These are phyloP conservation scores for Nasalis larvatus DNA, from an alignment of 2,113 vertebrate species.

Conservation along the genomic window DNA sequence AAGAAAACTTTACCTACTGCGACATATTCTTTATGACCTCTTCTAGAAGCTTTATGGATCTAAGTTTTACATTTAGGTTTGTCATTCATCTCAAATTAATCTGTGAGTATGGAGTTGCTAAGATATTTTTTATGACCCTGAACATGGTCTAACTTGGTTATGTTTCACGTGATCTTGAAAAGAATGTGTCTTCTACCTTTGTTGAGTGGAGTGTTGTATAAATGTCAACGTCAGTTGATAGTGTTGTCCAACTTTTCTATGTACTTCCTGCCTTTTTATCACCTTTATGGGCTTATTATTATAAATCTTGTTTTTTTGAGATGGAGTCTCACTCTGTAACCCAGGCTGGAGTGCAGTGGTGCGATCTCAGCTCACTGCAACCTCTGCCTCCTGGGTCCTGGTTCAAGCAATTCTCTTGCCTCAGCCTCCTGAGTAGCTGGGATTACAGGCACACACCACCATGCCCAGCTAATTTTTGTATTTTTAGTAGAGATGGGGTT, in stretches of 20 bases:
- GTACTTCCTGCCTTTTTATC: neutral
- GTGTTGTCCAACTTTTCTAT: neutral
- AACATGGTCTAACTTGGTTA: neutral
- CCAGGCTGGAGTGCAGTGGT: no score
- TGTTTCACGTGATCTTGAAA: neutral
- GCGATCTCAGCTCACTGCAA: no score
- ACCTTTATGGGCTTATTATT: neutral
- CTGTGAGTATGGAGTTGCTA: neutral
- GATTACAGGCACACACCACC: rapidly evolving
- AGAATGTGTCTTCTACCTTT: neutral
- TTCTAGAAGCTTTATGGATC: neutral
- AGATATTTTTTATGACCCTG: neutral
- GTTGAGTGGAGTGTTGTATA: neutral
- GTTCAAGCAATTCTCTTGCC: no score
- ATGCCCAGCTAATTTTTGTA: no score
- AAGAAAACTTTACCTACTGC: neutral
- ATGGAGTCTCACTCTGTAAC: no score
- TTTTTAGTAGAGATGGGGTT: no score
- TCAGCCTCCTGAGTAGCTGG: no score
- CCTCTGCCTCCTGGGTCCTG: no score
- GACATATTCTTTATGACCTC: neutral
- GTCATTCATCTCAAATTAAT: neutral
- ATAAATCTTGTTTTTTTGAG: neutral
- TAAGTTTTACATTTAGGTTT: neutral
- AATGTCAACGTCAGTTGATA: neutral